Evolutionary conservation across 2,888 invertebrate genomes (phyloP).

Genomic region (Eupithecia exiguata): DNA sequence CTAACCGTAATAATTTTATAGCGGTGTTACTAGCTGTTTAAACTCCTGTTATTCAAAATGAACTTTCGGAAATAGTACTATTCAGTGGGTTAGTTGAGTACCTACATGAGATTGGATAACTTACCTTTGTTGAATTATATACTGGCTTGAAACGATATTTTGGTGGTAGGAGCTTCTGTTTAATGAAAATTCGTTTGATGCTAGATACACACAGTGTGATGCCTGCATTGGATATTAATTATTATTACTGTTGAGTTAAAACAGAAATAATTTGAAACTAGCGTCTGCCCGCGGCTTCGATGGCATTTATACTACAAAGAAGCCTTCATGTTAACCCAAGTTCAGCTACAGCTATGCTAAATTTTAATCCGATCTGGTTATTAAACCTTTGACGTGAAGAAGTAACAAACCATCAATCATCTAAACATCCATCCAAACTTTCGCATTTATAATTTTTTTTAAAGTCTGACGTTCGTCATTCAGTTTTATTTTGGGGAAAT

Average conservation of each 20-base stretch:
- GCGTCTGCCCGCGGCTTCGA: too few relatives aligned
- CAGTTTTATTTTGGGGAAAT: background rate
- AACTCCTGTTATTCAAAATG: slow-evolving; percentile 20
- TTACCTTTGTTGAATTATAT: background rate
- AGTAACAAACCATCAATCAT: too few relatives aligned
- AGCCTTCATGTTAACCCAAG: background rate
- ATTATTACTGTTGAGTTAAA: background rate
- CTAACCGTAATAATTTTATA: slow-evolving; percentile 38
- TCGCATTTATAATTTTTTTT: background rate
- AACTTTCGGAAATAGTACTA: background rate
- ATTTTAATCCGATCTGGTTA: background rate
- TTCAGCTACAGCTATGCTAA: background rate
- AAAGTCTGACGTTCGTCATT: background rate
- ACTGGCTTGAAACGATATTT: background rate
- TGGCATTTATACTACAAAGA: too few relatives aligned
- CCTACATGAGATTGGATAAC: background rate
- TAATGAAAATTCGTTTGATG: background rate
- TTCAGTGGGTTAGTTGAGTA: background rate
- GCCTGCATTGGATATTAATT: background rate
- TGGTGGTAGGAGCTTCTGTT: background rate
- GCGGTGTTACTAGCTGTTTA: slow-evolving; percentile 28
- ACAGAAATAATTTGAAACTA: background rate
- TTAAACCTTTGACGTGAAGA: background rate
- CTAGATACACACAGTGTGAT: background rate
- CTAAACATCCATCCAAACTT: background rate